Evolutionary conservation across 2,888 invertebrate species (phyloP), one percentile per base, ranked within the genome.

Genomic region (Zygaena filipendulae): DNA sequence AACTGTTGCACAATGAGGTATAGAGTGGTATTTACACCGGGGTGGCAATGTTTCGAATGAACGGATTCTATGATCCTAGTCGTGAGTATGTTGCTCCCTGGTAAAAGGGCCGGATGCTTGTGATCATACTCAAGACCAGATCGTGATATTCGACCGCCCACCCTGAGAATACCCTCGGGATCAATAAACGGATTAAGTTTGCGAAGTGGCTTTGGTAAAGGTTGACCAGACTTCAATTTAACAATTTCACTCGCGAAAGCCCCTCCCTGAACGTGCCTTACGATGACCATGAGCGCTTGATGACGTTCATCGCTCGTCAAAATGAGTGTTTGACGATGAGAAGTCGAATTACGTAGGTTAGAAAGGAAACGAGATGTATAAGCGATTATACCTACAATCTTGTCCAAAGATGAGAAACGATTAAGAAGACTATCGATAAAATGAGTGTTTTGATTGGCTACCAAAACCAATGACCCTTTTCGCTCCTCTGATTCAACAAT

Each of bases 111-210:
- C 2, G 36, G 36, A 23, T 33, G 36, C 22, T 28, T 30, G 10
- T 33, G 31, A 13, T 32, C 35, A 13, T 21, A 38, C 20, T 28
- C 32, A n/a, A 38, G 13, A 3, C 35, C 38, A 9, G 38, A 30
- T 7, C 30, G 25, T 7, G 30, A 23, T 4, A 38, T 19, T 9
- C 38, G 23, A 16, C 38, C 38, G 23, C 36, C 36, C 29, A 36
- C 36, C 23, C 36, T 33, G 18, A 36, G 32, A n/a, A 36, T 11
- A 21, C 38, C 34, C n/a, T 23, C 18, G 4, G 23, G 22, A 13
- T 38, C 35, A 1, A 35, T 2, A 27, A 35, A 35, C 2, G 35
- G 32, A 19, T 30, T 38, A 5, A 35, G 29, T 22, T 32, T 34
- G 5, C 38, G 20, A 25, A 33, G 23, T 3, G 23, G 25, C 23